Base-by-base conservation (phyloP, 2,888 invertebrate genomes). In the Acronicta leporina region DNA sequence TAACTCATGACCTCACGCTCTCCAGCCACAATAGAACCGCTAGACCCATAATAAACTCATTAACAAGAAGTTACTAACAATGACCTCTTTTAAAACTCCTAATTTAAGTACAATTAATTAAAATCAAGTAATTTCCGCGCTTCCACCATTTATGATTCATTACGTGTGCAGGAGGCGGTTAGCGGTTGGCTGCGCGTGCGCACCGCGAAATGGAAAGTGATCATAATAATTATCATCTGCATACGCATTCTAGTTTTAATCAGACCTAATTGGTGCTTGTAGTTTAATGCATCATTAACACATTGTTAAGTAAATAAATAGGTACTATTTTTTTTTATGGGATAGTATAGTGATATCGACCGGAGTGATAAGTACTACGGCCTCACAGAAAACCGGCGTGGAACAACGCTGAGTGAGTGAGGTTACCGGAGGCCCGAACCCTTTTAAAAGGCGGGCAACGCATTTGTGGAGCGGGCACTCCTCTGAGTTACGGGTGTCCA, bases 151-250 rank as follows among this genome's bases (percentile, higher is more conserved):
- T 54, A 55, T 0, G 27, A 30, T 6, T 49, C 58, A 55, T 71
- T 59, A 48, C 33, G 57, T 56, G 46, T 33, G 50, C 44, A 49
- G 11, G 49, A 58, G 11, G 40, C 49, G 25, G 25, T 65, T 57
- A 53, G 13, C 68, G 67, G 51, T 66, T 46, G 65, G 58, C 14
- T 66, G 77, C 75, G 57, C 60, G 8, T 44, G 66, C 69, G 62
- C 63, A 54, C 62, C 60, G 63, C 60, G 72, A 81, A 84, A 82
- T 68, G 60, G 82, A 83, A 83, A 83, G 83, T 82, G 73, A 58
- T 61, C 59, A 64, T 75, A 69, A 66, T 63, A 64, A 68, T 58
- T 68, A 73, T 66, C 67, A 70, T 75, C 53, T 62, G 46, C 55
- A 65, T 66, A 62, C 59, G 38, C 30, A 15, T 13, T 6, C n/a